phyloP scores from a whole-genome alignment of 2,888 invertebrate genomes.

The Nymphalis urticae region DNA sequence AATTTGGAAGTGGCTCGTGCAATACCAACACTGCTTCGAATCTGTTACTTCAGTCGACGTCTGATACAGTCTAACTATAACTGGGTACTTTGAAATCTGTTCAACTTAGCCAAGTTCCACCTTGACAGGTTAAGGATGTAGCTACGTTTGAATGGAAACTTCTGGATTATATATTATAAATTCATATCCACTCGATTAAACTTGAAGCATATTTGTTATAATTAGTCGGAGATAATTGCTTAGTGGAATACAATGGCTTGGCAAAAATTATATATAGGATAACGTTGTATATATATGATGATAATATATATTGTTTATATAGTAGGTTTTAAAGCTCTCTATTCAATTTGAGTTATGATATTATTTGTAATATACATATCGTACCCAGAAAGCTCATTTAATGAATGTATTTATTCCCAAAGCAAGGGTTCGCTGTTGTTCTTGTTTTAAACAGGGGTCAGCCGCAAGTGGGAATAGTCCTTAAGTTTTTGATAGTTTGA shows the following conservation, averaged over 20 bases:
- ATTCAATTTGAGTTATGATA: slow-evolving; percentile 19
- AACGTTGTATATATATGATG: too few relatives aligned
- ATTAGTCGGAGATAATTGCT: too few relatives aligned
- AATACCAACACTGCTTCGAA: slow-evolving; percentile 54
- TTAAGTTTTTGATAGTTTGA: slow-evolving; percentile 80
- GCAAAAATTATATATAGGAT: too few relatives aligned
- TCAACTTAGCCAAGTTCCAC: slow-evolving; percentile 51
- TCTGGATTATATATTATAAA: slow-evolving; percentile 14
- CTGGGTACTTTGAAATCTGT: slow-evolving; percentile 51
- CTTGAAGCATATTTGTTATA: too few relatives aligned
- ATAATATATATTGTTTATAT: too few relatives aligned
- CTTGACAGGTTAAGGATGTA: slow-evolving; percentile 56
- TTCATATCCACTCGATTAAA: too few relatives aligned
- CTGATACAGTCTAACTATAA: slow-evolving; percentile 50
- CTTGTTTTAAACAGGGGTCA: slow-evolving; percentile 62
- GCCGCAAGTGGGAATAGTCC: slow-evolving; percentile 68
- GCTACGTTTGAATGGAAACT: slow-evolving; percentile 38
- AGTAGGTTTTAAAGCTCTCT: not conserved
- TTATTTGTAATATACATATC: slow-evolving; percentile 41
- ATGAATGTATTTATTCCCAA: slow-evolving; percentile 49
- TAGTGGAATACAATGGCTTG: too few relatives aligned
- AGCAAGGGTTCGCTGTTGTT: slow-evolving; percentile 52
- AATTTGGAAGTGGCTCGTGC: slow-evolving; percentile 70
- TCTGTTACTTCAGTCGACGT: slow-evolving; percentile 66
- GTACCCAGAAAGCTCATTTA: slow-evolving; percentile 46